phyloP scores from a whole-genome alignment of 1,140 invertebrate species.

The Penaeus japonicus region DNA sequence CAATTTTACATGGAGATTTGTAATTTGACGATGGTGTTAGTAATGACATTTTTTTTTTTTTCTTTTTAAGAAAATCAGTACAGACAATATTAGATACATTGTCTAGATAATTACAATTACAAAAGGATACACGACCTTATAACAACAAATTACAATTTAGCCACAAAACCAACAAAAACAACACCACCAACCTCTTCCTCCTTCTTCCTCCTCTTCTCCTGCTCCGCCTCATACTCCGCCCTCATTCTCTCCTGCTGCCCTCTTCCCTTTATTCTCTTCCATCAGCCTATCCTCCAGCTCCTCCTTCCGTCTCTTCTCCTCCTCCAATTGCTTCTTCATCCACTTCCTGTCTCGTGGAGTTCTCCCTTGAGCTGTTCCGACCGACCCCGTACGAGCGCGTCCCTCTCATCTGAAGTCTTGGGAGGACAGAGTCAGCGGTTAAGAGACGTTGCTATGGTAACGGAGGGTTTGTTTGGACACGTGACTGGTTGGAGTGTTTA shows the following conservation, averaged over 20 bases:
- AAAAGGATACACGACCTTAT: too few relatives aligned
- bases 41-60: too few relatives aligned
- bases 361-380: neutral
- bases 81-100: too few relatives aligned
- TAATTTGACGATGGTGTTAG: too few relatives aligned
- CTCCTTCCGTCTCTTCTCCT: conserved; percentile 33
- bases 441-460: too few relatives aligned
- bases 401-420: conserved; percentile 10
- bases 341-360: conserved; percentile 20
- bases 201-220: conserved; percentile 30
- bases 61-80: too few relatives aligned
- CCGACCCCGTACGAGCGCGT: neutral
- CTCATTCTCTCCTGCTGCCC: conserved; percentile 48
- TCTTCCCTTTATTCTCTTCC: conserved; percentile 27
- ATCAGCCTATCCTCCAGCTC: conserved; percentile 32
- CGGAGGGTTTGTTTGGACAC: too few relatives aligned
- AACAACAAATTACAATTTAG: too few relatives aligned
- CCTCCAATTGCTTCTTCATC: conserved; percentile 31
- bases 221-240: conserved; percentile 33
- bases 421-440: neutral
- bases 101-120: too few relatives aligned
- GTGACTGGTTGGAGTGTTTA: too few relatives aligned
- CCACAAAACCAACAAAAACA: too few relatives aligned
- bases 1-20: too few relatives aligned
- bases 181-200: conserved; percentile 45